Conservation (phyloP, 2,113 vertebrate species). For the Pelmatolapia mariae region DNA sequence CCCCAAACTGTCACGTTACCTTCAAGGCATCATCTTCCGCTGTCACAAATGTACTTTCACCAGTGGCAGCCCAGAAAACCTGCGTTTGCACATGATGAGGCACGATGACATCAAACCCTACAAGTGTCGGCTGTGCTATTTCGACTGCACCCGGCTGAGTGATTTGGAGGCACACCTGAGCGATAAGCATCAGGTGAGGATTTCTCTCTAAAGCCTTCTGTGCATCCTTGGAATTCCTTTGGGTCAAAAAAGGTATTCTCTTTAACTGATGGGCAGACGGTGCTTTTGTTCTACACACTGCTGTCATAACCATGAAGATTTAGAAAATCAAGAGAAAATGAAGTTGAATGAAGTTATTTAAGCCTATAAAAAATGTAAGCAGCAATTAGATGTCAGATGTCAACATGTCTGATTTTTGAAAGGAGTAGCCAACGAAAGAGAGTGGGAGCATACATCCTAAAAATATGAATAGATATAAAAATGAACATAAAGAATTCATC, state of each 20-base stretch:
- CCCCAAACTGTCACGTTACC: slow-evolving; percentile 47
- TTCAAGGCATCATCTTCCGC: slow-evolving; percentile 48
- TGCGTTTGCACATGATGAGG: slow-evolving; percentile 30
- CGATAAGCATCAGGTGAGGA: slow-evolving; percentile 61
- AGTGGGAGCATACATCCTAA: neutral
- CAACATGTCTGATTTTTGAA: neutral
- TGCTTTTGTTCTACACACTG: neutral
- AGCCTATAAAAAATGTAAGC: neutral
- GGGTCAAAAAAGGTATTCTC: neutral
- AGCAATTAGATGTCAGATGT: neutral
- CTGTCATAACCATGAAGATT: neutral
- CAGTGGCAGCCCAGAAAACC: slow-evolving; percentile 24
- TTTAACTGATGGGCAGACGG: neutral
- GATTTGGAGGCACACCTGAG: slow-evolving; percentile 59
- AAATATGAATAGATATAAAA: neutral
- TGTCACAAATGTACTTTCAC: slow-evolving; percentile 62
- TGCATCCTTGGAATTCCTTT: neutral
- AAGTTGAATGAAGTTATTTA: neutral
- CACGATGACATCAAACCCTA: slow-evolving; percentile 46
- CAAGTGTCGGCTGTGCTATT: slow-evolving; percentile 63
- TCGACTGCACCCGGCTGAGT: slow-evolving; percentile 45
- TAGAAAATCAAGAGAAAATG: neutral
- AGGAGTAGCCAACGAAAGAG: neutral
- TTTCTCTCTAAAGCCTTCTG: neutral
- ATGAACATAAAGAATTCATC: neutral